These are phyloP conservation scores for Chironex yamaguchii DNA, from an alignment of 30 jellyfish, hydroid and myxozoan species.

Conservation along the genomic window DNA sequence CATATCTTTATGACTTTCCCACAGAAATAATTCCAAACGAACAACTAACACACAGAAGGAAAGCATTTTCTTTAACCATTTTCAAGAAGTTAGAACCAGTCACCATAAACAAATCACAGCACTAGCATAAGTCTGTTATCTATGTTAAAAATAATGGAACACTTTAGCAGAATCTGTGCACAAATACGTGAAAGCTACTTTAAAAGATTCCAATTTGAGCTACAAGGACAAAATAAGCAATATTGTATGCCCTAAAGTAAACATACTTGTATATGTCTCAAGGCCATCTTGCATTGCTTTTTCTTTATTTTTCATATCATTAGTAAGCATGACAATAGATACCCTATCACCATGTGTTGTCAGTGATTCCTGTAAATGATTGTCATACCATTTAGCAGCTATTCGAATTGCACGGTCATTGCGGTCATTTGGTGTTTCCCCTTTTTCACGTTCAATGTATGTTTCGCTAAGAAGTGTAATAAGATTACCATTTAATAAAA, in stretches of 20 bases:
- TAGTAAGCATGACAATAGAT: conserved; percentile 86
- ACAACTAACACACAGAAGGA: no score
- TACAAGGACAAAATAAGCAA: not conserved
- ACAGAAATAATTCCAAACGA: no score
- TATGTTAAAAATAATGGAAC: not conserved
- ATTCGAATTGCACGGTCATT: conserved; percentile 92
- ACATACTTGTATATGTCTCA: conserved; percentile 80
- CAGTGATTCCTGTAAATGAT: conserved; percentile 69
- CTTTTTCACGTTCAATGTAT: conserved; percentile 77
- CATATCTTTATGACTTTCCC: no score
- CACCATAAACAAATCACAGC: no score
- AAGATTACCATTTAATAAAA: no score
- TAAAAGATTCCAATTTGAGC: not conserved
- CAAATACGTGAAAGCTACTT: not conserved
- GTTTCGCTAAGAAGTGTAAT: conserved; percentile 94
- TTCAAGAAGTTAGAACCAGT: no score
- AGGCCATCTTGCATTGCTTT: conserved; percentile 79
- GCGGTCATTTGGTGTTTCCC: conserved; percentile 92
- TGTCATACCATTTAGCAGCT: conserved; percentile 91
- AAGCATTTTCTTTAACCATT: no score
- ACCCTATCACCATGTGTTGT: conserved; percentile 41
- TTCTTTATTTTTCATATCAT: conserved; percentile 80
- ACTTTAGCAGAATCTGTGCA: not conserved
- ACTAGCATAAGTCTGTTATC: no score
- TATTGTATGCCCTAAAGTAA: no score